A percentile compares a stretch with the other conserved stretches of the same genome.
Evolutionary conservation across 2,113 vertebrate genomes (phyloP).

Genomic region (Onychostruthus taczanowskii): DNA sequence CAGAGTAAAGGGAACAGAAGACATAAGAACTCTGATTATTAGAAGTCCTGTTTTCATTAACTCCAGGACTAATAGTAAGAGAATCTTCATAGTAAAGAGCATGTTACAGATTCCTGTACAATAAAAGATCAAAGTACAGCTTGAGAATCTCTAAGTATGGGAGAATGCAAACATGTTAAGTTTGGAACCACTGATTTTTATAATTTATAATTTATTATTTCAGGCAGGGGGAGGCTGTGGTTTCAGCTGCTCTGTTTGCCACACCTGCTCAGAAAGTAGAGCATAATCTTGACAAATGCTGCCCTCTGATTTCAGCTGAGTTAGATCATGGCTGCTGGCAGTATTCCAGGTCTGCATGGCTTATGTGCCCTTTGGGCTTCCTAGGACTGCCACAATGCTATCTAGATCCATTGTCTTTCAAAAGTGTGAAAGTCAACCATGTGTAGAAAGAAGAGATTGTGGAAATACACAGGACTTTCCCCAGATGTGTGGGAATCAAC

Average conservation of each 20-base stretch:
- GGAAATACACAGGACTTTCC: background rate
- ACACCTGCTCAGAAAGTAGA: background rate
- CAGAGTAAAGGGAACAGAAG: background rate
- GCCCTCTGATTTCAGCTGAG: background rate
- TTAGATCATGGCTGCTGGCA: background rate
- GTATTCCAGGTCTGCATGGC: background rate
- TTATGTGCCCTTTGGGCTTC: background rate
- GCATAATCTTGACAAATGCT: background rate
- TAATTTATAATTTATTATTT: background rate
- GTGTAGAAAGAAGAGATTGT: background rate
- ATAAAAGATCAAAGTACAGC: background rate
- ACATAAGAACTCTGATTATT: background rate
- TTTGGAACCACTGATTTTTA: background rate
- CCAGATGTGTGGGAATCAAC: background rate
- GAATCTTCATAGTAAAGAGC: background rate
- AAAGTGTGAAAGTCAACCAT: background rate
- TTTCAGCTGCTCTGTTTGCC: background rate
- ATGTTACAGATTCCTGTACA: background rate
- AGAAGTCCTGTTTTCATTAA: background rate
- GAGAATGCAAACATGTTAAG: background rate
- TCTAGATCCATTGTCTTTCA: background rate
- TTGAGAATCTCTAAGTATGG: background rate
- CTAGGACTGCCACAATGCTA: background rate
- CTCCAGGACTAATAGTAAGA: background rate
- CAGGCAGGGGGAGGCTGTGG: background rate